These are phyloP conservation scores for Typhlichthys subterraneus DNA, from an alignment of 2,797 vertebrate genomes.

Conservation along the genomic window DNA sequence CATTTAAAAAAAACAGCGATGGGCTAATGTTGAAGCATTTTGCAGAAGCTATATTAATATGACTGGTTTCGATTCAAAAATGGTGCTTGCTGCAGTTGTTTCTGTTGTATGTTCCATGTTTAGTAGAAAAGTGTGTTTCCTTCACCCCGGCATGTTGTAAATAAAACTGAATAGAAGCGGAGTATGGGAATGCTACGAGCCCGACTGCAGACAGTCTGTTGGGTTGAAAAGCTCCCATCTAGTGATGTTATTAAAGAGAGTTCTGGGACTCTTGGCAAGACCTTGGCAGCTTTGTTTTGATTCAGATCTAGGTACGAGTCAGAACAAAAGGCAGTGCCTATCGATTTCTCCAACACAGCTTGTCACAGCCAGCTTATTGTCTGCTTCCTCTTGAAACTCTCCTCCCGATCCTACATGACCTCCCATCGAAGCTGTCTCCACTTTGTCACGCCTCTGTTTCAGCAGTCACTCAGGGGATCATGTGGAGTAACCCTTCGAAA, in stretches of 20 bases:
- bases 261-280: conserved; percentile 19
- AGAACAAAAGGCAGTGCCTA: conserved; percentile 65
- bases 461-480: conserved; percentile 40
- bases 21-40: too few species aligned
- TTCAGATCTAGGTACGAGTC: conserved; percentile 64
- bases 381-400: conserved; percentile 62
- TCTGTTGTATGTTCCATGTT: too few species aligned
- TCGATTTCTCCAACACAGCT: conserved; percentile 70
- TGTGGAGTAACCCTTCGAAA: conserved; percentile 12
- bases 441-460: conserved; percentile 42
- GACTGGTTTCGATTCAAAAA: too few species aligned
- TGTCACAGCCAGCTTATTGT: conserved; percentile 66
- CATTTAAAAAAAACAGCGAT: too few species aligned
- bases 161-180: conserved; percentile 14
- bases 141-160: conserved; percentile 16
- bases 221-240: conserved; percentile 39
- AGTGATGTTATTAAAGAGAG: conserved; percentile 40
- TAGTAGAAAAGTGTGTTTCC: too few species aligned
- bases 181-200: background rate
- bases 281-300: conserved; percentile 47
- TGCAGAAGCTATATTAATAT: too few species aligned
- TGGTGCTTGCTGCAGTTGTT: too few species aligned
- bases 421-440: conserved; percentile 46
- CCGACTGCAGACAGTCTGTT: conserved; percentile 21
- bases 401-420: conserved; percentile 60